These are phyloP conservation scores for Zaprionus capensis DNA, from an alignment of 1,140 invertebrate genomes.

Conservation along the genomic window DNA sequence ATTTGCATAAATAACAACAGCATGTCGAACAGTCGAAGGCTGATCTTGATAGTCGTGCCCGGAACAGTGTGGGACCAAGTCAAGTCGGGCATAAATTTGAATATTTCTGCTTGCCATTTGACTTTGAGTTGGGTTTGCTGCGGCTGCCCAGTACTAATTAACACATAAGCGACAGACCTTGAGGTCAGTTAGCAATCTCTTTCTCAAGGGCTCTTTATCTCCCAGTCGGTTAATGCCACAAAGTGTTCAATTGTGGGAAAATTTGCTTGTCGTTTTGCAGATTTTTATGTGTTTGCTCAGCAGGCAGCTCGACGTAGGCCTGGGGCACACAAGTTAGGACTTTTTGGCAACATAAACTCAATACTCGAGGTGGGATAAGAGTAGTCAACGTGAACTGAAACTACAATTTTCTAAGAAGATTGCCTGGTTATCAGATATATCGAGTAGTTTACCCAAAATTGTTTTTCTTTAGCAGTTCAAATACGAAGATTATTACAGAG, in stretches of 20 bases:
- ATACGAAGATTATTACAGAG: no score
- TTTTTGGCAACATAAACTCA: constrained; percentile 19
- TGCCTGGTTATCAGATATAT: no score
- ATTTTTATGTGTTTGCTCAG: constrained; percentile 56
- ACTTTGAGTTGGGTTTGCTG: constrained; percentile 59
- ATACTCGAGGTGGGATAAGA: neutral
- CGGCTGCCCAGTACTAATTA: constrained; percentile 58
- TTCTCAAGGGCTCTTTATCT: neutral
- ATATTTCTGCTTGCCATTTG: constrained; percentile 66
- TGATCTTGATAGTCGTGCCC: constrained; percentile 31
- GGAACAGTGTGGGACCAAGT: constrained; percentile 26
- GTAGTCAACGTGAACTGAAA: neutral
- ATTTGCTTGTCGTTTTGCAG: constrained; percentile 55
- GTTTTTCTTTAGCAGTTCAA: no score
- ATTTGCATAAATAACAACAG: constrained; percentile 73
- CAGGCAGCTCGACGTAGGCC: constrained; percentile 33
- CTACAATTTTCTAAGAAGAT: no score
- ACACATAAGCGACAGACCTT: constrained; percentile 68
- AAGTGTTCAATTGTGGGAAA: constrained; percentile 33
- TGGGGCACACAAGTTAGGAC: neutral
- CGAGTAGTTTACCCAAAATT: no score
- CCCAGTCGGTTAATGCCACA: neutral
- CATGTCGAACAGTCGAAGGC: constrained; percentile 43
- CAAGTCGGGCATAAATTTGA: constrained; percentile 73
- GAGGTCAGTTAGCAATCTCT: constrained; percentile 20